A percentile compares a stretch with the other conserved stretches of the same genome.
These are phyloP conservation scores for Ips typographus DNA, from an alignment of 1,140 invertebrate species.

Conservation along the genomic window DNA sequence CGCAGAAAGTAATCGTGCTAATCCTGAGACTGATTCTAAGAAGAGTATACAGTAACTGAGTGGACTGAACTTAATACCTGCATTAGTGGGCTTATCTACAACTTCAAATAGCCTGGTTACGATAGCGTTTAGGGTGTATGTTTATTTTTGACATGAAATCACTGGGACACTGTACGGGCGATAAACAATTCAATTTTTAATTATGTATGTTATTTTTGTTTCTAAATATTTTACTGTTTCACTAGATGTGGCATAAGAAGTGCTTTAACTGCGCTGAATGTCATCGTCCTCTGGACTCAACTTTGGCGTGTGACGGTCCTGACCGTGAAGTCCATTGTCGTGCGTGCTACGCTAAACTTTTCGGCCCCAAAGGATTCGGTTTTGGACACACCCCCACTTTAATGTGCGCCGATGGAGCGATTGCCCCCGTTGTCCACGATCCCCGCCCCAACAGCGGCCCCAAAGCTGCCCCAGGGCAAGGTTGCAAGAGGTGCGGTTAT, in stretches of 20 bases:
- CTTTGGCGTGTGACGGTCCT: slow-evolving; percentile 85
- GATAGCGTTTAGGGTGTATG: too few species aligned
- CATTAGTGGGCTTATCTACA: too few species aligned
- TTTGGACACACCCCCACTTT: slow-evolving; percentile 85
- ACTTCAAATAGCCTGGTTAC: too few species aligned
- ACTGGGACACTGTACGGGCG: too few species aligned
- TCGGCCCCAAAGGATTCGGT: slow-evolving; percentile 88
- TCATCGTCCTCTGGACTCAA: slow-evolving; percentile 90
- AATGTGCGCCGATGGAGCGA: slow-evolving; percentile 73
- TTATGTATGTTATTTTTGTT: too few species aligned
- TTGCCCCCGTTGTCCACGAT: slow-evolving; percentile 65
- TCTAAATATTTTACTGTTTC: too few species aligned
- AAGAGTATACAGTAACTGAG: too few species aligned
- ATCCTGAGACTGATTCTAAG: too few species aligned
- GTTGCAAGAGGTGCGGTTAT: slow-evolving; percentile 84
- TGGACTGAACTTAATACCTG: too few species aligned
- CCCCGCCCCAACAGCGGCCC: slow-evolving; percentile 58
- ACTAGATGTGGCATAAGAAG: slow-evolving; percentile 89
- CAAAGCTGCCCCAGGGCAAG: slow-evolving; percentile 66
- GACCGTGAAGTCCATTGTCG: slow-evolving; percentile 87
- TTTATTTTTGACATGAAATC: too few species aligned
- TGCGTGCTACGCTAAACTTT: slow-evolving; percentile 86
- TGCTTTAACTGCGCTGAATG: slow-evolving; percentile 93
- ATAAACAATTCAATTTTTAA: too few species aligned
- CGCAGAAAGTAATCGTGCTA: too few species aligned